These are phyloP conservation scores for Addax nasomaculatus DNA, from an alignment of 2,113 vertebrate species.

Conservation along the genomic window DNA sequence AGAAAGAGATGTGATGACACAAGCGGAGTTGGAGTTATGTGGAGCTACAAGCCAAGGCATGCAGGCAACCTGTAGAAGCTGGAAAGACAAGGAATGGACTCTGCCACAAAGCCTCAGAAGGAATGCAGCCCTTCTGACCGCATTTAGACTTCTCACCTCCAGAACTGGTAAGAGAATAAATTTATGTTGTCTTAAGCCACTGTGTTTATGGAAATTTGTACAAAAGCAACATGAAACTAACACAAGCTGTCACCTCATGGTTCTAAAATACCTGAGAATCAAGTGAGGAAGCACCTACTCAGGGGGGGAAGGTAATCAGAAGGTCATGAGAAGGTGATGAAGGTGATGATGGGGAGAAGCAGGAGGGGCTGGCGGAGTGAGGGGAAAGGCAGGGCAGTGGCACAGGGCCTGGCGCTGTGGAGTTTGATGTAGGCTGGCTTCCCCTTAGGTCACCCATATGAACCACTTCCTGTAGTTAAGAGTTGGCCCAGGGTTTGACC, in stretches of 20 bases:
- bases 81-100: background rate
- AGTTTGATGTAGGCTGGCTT: background rate
- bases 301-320: background rate
- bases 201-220: background rate
- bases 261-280: background rate
- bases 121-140: background rate
- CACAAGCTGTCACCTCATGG: background rate
- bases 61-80: background rate
- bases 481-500: background rate
- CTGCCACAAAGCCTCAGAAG: background rate
- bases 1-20: background rate
- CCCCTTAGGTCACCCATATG: background rate
- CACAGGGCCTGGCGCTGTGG: too few relatives aligned
- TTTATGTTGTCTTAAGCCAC: background rate
- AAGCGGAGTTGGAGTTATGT: background rate
- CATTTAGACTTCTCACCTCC: background rate
- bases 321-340: background rate
- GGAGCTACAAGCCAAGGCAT: background rate
- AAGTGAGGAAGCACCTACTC: background rate
- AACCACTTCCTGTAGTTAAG: background rate
- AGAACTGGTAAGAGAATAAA: background rate
- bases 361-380: background rate
- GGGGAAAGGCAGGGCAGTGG: background rate
- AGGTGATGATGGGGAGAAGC: background rate
- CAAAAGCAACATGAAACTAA: background rate